Conservation (phyloP, 1,140 invertebrate species). For the Mizuhopecten yessoensis region DNA sequence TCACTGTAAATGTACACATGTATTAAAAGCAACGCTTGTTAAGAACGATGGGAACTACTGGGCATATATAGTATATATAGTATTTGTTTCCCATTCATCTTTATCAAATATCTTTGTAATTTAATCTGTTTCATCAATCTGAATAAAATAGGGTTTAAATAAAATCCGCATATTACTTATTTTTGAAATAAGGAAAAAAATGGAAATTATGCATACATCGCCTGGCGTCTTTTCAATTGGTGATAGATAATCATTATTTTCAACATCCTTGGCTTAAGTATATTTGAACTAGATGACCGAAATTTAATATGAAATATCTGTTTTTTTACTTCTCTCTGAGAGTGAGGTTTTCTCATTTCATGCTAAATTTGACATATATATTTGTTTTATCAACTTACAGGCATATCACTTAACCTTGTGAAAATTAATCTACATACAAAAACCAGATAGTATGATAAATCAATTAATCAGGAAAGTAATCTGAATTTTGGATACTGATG, state of each 20-base stretch:
- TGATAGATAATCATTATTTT: background rate
- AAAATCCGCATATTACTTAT: no score
- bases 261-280: background rate
- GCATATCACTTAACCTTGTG: slow-evolving; percentile 23
- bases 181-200: no score
- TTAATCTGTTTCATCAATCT: no score
- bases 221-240: no score
- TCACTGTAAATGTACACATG: no score
- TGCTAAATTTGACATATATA: slow-evolving; percentile 12
- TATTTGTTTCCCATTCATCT: no score
- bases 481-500: background rate
- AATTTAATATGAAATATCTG: background rate
- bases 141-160: no score
- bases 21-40: no score
- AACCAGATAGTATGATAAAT: background rate
- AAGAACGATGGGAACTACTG: no score
- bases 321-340: background rate
- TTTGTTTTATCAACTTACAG: slow-evolving; percentile 14
- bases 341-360: background rate
- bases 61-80: no score
- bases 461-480: background rate
- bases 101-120: no score
- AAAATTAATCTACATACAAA: slow-evolving; percentile 20
- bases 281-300: background rate
- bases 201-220: no score